A percentile compares a stretch with the other conserved stretches of the same genome.
phyloP scores from a whole-genome alignment of 2,113 vertebrate species.

The Arizona elegans region DNA sequence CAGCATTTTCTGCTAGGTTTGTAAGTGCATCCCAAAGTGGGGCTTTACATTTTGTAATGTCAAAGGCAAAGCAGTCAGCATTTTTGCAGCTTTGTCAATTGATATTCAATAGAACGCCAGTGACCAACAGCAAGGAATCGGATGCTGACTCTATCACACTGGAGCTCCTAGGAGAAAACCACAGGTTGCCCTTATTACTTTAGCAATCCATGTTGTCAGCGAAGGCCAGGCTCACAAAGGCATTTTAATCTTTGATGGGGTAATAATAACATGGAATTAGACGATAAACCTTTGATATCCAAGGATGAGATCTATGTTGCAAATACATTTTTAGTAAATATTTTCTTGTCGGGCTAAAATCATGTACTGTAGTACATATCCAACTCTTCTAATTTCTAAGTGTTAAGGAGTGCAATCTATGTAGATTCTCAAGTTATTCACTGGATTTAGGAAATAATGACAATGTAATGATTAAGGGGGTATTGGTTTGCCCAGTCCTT shows the following conservation, averaged over 20 bases:
- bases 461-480: neutral
- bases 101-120: constrained; percentile 15
- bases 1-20: constrained; percentile 42
- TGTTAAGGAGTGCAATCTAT: neutral
- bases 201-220: neutral
- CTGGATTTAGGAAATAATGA: neutral
- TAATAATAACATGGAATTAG: constrained; percentile 6
- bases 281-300: neutral
- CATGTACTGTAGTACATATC: neutral
- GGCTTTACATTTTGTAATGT: constrained; percentile 50
- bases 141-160: constrained; percentile 17
- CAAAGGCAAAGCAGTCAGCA: constrained; percentile 45
- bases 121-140: neutral
- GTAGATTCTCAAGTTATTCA: neutral
- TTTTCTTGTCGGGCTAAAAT: neutral
- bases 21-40: constrained; percentile 33
- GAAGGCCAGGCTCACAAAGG: neutral
- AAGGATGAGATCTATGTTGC: neutral
- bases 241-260: neutral
- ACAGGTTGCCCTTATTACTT: neutral
- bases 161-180: constrained; percentile 19
- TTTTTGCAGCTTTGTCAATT: constrained; percentile 42
- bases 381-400: neutral
- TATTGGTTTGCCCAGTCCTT: neutral
- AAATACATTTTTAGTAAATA: neutral